Evolutionary conservation across 2,797 vertebrate genomes (phyloP).

Genomic region (Enteromius viviparus): DNA sequence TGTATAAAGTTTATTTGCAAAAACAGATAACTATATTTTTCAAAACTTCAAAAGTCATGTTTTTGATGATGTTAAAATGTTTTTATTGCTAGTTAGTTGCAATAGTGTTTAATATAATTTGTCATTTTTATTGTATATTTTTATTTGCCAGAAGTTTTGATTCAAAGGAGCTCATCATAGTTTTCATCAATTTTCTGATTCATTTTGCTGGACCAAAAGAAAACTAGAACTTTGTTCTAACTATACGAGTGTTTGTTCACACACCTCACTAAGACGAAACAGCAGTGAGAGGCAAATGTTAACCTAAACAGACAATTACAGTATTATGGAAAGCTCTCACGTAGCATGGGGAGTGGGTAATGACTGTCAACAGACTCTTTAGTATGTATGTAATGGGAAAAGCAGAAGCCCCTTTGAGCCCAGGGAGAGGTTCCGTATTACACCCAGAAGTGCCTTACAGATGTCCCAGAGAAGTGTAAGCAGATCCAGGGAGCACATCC

Average conservation of each 20-base stretch:
- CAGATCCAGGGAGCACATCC: constrained; percentile 60
- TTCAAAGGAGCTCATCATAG: not conserved
- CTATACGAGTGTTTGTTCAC: not conserved
- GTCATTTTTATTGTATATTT: not conserved
- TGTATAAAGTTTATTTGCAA: no score
- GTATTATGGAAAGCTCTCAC: constrained; percentile 30
- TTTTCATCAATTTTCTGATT: not conserved
- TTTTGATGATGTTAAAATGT: no score
- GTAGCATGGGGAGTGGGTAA: constrained; percentile 36
- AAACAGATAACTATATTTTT: no score
- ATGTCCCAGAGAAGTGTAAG: constrained; percentile 69
- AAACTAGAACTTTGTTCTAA: not conserved
- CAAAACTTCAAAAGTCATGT: no score
- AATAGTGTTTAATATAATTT: not conserved
- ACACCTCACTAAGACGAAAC: constrained; percentile 6
- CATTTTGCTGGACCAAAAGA: not conserved
- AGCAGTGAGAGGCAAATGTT: not conserved
- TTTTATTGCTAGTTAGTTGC: not conserved
- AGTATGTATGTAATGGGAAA: constrained; percentile 51
- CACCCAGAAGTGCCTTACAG: constrained; percentile 70
- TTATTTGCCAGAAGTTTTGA: no score
- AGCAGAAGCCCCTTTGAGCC: constrained; percentile 55
- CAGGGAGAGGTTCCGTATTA: constrained; percentile 61
- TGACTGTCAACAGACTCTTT: constrained; percentile 38
- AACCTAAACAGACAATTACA: constrained; percentile 47